Evolutionary conservation across 2,113 vertebrate genomes (phyloP).

Genomic region (Eupsittula cactorum): DNA sequence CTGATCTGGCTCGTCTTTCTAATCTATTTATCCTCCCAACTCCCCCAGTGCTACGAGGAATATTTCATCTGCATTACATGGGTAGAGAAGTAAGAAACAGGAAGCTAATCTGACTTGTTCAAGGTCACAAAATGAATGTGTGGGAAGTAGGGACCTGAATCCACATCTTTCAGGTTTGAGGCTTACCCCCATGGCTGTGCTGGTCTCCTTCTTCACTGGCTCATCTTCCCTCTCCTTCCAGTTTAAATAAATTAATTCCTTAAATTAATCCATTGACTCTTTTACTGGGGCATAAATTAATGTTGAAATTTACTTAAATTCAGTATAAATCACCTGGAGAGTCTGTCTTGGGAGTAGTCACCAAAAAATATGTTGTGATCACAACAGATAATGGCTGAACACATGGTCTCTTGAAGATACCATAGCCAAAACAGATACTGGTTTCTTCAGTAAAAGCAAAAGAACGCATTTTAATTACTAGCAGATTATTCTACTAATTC

Average conservation of each 20-base stretch:
- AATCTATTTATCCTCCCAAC: conserved; percentile 66
- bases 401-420: background rate
- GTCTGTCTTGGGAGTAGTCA: background rate
- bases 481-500: conserved; percentile 25
- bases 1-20: conserved; percentile 64
- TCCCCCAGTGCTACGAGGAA: background rate
- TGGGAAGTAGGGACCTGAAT: background rate
- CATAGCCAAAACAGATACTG: background rate
- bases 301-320: background rate
- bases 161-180: background rate
- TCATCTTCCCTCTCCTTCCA: background rate
- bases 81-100: background rate
- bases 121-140: background rate
- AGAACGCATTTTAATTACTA: conserved; percentile 8
- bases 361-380: background rate
- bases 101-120: background rate
- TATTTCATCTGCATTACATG: background rate
- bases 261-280: background rate
- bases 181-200: fast-evolving
- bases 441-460: background rate
- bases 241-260: background rate
- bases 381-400: background rate
- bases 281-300: background rate
- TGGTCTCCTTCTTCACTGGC: background rate
- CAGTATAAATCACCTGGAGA: background rate